Base-by-base conservation (phyloP, 2,797 vertebrate species). In the Smutsia temminckii region DNA sequence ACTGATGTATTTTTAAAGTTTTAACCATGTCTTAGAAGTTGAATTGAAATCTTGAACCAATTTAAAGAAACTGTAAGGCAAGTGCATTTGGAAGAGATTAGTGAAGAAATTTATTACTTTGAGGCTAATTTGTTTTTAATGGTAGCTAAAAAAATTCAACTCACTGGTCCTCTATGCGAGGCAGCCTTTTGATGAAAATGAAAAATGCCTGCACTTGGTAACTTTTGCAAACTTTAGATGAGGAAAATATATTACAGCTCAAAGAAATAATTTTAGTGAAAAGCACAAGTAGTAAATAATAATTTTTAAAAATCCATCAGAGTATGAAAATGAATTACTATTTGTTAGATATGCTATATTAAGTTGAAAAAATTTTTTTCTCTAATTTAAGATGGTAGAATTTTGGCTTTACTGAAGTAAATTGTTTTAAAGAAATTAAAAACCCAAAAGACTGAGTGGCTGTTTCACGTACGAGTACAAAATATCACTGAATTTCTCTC, bases 51-150 rank as follows among this genome's bases (percentile, higher is more conserved):
- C 59, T 89, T 95, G 97, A 97, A 91, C 92, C 96, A 98, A 92
- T 95, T 96, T 96, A 96, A 97, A 97, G 94, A 89, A 97, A 97
- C 85, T 96, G 66, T 96, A 96, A 34, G 96, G 75, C 96, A 97
- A 96, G 91, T 93, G 68, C 5, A n/a, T 91, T 85, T 90, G 85
- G 93, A 75, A 94, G 71, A 75, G 85, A 97, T 97, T 97, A 97
- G 97, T 95, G 95, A 93, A 96, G 46, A 96, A 84, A 77, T 95
- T 86, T 90, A 92, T 81, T 94, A 66, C 77, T 96, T 85, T 71
- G 81, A 72, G 6, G 29, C 7, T 83, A 66, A 78, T 66, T 64
- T 81, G 25, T 59, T 78, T 94, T 92, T 64, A 92, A 86, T 78
- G 77, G 71, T 42, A 66, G 18, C 49, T 66, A 81, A 25, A 80